Evolutionary conservation across 1,140 invertebrate genomes (phyloP).

Genomic region (Drosophila neocordata): DNA sequence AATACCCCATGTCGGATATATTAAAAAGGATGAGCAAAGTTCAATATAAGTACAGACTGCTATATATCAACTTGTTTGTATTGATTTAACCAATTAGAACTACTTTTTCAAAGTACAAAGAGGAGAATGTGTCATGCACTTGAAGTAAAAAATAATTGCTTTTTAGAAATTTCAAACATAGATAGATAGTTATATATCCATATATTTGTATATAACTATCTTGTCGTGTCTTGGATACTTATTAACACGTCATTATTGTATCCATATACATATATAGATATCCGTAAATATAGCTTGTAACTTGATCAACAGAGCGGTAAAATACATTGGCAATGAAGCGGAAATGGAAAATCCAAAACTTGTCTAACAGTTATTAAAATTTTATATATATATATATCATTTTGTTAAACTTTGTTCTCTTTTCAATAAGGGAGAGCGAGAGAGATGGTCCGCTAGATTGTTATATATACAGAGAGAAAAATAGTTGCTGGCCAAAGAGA

Average conservation of each 20-base stretch:
- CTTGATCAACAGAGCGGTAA: conserved; percentile 9
- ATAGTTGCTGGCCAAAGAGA: neutral
- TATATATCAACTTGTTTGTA: conserved; percentile 5
- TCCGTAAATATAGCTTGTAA: no score
- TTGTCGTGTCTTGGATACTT: neutral
- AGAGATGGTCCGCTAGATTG: neutral
- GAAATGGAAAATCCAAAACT: conserved; percentile 18
- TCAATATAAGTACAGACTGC: conserved; percentile 14
- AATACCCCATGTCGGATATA: conserved; percentile 18
- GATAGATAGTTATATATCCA: neutral
- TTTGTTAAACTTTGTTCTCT: neutral
- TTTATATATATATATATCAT: neutral
- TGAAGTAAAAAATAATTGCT: conserved; percentile 13
- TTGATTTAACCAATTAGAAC: conserved; percentile 22
- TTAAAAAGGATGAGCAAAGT: conserved; percentile 5
- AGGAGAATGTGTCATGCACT: conserved; percentile 41
- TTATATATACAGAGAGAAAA: neutral
- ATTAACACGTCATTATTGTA: conserved; percentile 4
- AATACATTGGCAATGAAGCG: conserved; percentile 21
- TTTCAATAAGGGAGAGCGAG: neutral
- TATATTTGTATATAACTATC: no score
- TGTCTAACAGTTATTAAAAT: conserved; percentile 20
- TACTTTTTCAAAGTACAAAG: conserved; percentile 26
- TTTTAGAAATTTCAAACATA: conserved; percentile 12
- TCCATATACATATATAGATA: neutral